Evolutionary conservation across 2,888 invertebrate species (phyloP).

Genomic region (Trissoscelio sp.): DNA sequence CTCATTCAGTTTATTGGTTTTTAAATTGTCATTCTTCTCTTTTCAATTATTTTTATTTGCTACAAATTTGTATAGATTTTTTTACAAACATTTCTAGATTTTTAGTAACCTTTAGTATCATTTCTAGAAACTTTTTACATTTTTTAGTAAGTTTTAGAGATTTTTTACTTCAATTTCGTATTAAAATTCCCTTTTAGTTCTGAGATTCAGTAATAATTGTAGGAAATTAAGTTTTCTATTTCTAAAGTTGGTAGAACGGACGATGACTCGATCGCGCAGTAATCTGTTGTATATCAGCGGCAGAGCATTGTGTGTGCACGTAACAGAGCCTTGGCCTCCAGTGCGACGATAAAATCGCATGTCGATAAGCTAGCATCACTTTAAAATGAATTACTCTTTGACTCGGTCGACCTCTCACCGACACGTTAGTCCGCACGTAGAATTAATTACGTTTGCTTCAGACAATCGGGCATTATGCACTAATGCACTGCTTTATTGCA

Average conservation of each 20-base stretch:
- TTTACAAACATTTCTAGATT: too few relatives aligned
- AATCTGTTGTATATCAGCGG: slow-evolving; percentile 45
- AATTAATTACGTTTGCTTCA: slow-evolving; percentile 59
- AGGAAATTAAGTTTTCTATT: too few relatives aligned
- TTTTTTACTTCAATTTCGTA: too few relatives aligned
- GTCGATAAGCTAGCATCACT: slow-evolving; percentile 72
- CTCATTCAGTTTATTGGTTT: too few relatives aligned
- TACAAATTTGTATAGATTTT: slow-evolving; percentile 3
- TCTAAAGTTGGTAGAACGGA: slow-evolving; percentile 25
- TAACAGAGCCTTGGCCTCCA: slow-evolving; percentile 76
- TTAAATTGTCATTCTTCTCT: too few relatives aligned
- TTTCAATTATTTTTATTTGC: too few relatives aligned
- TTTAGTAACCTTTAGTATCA: too few relatives aligned
- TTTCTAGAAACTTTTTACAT: too few relatives aligned
- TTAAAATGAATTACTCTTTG: slow-evolving; percentile 72
- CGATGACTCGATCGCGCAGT: slow-evolving; percentile 56
- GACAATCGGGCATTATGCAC: slow-evolving; percentile 45
- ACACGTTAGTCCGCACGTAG: slow-evolving; percentile 50
- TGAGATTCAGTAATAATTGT: too few relatives aligned
- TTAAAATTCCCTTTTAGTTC: too few relatives aligned
- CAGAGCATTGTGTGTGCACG: slow-evolving; percentile 62
- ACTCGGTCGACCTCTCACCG: slow-evolving; percentile 71
- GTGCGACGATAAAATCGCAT: slow-evolving; percentile 73
- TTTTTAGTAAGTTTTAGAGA: too few relatives aligned
- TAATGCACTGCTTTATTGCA: slow-evolving; percentile 34